Evolutionary conservation across 2,888 invertebrate genomes (phyloP).

Genomic region (Nasonovia ribisnigri): DNA sequence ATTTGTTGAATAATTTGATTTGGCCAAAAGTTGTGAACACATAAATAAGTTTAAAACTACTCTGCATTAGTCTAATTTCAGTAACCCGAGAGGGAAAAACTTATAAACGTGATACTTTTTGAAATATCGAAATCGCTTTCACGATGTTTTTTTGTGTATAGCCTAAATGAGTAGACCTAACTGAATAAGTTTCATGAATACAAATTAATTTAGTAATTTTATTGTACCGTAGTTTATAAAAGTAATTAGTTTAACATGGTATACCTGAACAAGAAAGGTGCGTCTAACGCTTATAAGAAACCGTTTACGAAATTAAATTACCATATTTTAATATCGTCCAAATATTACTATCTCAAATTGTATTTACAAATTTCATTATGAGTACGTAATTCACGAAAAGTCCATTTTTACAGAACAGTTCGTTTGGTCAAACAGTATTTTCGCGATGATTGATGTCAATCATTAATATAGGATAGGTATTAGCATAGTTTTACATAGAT

Average conservation of each 20-base stretch:
- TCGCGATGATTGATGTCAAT: background rate
- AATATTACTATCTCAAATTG: background rate
- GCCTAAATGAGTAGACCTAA: background rate
- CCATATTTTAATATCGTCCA: background rate
- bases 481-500: no score
- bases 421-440: background rate
- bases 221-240: background rate
- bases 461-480: background rate
- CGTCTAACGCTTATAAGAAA: background rate
- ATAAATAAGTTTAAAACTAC: conserved; percentile 27
- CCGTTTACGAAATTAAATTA: conserved; percentile 8
- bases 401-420: background rate
- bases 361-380: background rate
- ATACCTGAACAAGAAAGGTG: background rate
- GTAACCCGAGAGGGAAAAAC: background rate
- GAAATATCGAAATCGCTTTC: conserved; percentile 29
- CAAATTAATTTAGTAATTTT: conserved; percentile 25
- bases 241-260: conserved; percentile 5
- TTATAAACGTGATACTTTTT: conserved; percentile 10
- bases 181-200: background rate
- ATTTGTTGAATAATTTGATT: conserved; percentile 9
- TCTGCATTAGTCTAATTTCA: background rate
- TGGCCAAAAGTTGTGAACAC: background rate
- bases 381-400: background rate
- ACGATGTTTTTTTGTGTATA: background rate